Conservation (phyloP, 2,797 vertebrate genomes). For the Pachyuromys duprasi region DNA sequence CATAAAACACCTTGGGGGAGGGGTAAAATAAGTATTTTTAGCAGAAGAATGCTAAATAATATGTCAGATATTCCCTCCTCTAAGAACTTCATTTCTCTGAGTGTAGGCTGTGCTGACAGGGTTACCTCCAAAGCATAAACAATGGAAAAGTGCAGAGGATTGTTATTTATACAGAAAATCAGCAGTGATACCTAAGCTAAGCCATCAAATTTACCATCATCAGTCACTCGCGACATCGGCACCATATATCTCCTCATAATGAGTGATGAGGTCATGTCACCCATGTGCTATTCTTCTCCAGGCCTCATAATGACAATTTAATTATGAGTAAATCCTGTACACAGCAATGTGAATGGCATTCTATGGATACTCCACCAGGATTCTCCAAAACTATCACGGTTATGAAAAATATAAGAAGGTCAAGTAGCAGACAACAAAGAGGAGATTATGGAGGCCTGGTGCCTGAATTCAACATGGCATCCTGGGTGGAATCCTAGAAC, state of each 20-base stretch:
- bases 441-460: no score
- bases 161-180: neutral
- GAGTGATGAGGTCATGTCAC: neutral
- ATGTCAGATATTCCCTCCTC: neutral
- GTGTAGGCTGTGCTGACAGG: neutral
- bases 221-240: neutral
- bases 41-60: neutral
- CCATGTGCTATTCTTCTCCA: neutral
- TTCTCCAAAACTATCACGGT: no score
- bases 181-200: neutral
- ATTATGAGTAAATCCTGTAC: neutral
- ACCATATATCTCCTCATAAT: neutral
- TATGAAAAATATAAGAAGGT: no score
- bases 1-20: neutral
- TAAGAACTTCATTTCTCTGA: neutral
- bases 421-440: no score
- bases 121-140: neutral
- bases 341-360: neutral
- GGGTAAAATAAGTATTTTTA: conserved; percentile 6
- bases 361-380: neutral
- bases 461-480: no score
- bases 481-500: no score
- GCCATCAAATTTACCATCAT: neutral
- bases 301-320: neutral
- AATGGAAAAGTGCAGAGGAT: neutral